Evolutionary conservation across 2,888 invertebrate species (phyloP).

Genomic region (Tetragnatha montana): DNA sequence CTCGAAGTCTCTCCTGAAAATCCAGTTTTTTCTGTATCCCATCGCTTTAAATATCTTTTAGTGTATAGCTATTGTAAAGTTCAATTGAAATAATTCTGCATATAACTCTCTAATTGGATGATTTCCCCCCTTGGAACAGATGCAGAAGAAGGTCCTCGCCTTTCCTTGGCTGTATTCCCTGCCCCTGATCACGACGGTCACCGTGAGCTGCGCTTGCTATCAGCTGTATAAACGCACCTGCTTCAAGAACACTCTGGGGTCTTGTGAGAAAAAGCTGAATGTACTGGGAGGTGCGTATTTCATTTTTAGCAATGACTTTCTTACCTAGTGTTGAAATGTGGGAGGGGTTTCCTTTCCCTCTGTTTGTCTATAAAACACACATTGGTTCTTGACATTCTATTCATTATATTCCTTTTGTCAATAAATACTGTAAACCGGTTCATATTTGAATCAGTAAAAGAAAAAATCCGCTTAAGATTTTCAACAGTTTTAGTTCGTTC

Average conservation of each 20-base stretch:
- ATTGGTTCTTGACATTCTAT: not conserved
- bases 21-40: not conserved
- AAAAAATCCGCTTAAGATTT: too few species aligned
- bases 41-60: not conserved
- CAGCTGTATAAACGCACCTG: constrained; percentile 69
- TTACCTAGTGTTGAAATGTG: too few species aligned
- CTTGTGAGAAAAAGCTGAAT: constrained; percentile 69
- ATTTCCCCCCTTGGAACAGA: constrained; percentile 29
- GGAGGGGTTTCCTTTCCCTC: too few species aligned
- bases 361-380: too few species aligned
- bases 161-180: constrained; percentile 70
- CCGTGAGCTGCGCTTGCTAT: constrained; percentile 60
- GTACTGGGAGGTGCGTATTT: constrained; percentile 39
- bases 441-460: too few species aligned
- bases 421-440: not conserved
- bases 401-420: not conserved
- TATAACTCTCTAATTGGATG: not conserved
- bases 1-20: not conserved
- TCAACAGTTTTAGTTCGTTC: too few species aligned
- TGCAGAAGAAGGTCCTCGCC: constrained; percentile 68
- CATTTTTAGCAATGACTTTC: not conserved
- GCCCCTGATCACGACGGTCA: constrained; percentile 67
- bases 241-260: constrained; percentile 54
- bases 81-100: not conserved
- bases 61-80: not conserved